phyloP scores from a whole-genome alignment of 2,113 vertebrate species.

The Phrynosoma blainvillii region DNA sequence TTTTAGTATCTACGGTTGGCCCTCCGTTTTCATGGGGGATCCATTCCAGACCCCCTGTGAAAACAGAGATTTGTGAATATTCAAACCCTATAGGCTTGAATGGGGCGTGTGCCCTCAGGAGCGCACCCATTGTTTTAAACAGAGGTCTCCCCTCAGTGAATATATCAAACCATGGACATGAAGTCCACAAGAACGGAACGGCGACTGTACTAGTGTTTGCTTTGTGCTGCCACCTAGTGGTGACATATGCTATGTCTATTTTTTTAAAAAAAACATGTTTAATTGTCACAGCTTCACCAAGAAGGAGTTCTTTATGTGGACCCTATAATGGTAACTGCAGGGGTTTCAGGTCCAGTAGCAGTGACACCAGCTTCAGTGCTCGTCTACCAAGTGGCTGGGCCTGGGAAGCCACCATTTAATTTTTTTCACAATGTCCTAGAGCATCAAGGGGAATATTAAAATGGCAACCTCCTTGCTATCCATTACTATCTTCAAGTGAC shows the following conservation, averaged over 20 bases:
- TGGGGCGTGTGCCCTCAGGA: too few relatives aligned
- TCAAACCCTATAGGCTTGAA: too few relatives aligned
- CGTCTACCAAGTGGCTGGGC: neutral
- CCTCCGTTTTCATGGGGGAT: too few relatives aligned
- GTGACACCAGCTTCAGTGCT: neutral
- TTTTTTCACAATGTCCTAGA: neutral
- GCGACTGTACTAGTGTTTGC: neutral
- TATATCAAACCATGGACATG: too few relatives aligned
- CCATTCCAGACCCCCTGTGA: too few relatives aligned
- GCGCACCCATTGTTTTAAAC: too few relatives aligned
- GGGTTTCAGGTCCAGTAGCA: neutral
- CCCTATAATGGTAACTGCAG: neutral
- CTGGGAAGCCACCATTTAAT: neutral
- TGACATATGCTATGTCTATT: too few relatives aligned
- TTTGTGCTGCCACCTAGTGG: neutral
- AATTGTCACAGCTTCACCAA: neutral
- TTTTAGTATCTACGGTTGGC: neutral
- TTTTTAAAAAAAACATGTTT: neutral
- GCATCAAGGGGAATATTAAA: neutral
- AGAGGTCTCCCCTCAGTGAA: too few relatives aligned
- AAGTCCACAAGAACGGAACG: too few relatives aligned
- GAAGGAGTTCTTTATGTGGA: neutral
- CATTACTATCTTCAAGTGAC: too few relatives aligned
- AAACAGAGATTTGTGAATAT: too few relatives aligned
- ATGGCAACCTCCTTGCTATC: neutral